A percentile compares a stretch with the other conserved stretches of the same genome.
Conservation (phyloP, 2,888 invertebrate species). For the Xestia c-nigrum region DNA sequence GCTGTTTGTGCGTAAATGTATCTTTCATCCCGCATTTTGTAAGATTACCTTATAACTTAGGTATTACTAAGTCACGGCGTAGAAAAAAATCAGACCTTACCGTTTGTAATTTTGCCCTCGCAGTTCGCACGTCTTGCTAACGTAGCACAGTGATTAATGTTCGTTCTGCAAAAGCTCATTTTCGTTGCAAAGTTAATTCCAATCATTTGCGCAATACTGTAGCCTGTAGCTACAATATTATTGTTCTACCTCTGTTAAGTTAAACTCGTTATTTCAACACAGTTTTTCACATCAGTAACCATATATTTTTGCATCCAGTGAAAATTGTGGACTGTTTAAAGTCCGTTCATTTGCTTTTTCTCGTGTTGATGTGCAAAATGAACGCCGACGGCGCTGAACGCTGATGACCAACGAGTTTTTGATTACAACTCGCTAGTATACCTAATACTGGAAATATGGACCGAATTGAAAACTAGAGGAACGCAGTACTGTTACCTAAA, state of each 20-base stretch:
- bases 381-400: conserved; percentile 6
- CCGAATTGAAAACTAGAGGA: not conserved
- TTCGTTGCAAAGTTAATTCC: conserved; percentile 2
- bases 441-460: conserved; percentile 7
- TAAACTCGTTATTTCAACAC: not conserved
- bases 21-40: not conserved
- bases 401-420: conserved; percentile 55
- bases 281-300: not conserved
- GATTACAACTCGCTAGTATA: conserved; percentile 39
- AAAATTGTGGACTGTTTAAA: conserved; percentile 33
- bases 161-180: not conserved
- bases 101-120: not conserved
- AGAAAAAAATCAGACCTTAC: not conserved
- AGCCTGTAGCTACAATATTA: not conserved
- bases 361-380: conserved; percentile 29
- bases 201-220: not conserved
- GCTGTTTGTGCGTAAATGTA: not conserved
- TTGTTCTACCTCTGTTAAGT: not conserved
- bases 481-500: not conserved
- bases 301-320: conserved; percentile 10
- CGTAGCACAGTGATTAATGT: not conserved
- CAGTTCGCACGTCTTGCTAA: not conserved
- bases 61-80: not conserved
- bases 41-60: not conserved
- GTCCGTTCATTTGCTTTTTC: conserved; percentile 33